Percentiles rank a stretch among this genome's conserved stretches.
These are phyloP conservation scores for Pterostichus madidus DNA, from an alignment of 2,888 invertebrate genomes.

Conservation along the genomic window DNA sequence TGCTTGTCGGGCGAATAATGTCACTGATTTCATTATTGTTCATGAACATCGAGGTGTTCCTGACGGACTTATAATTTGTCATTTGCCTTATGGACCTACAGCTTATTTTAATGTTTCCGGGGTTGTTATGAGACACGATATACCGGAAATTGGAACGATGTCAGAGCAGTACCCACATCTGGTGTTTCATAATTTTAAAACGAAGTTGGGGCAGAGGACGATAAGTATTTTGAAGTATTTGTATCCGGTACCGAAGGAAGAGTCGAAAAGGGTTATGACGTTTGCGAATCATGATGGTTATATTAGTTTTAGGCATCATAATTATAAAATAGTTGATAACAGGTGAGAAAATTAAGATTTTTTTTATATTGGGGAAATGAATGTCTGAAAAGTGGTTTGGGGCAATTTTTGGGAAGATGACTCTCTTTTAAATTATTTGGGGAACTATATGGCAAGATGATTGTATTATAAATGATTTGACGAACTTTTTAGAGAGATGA, in stretches of 20 bases:
- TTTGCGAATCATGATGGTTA: slow-evolving; percentile 98
- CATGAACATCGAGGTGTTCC: slow-evolving; percentile 94
- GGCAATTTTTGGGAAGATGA: too few relatives aligned
- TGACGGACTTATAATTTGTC: slow-evolving; percentile 92
- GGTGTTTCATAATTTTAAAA: slow-evolving; percentile 97
- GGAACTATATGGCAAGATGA: too few relatives aligned
- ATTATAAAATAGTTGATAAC: slow-evolving; percentile 87
- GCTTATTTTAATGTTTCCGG: slow-evolving; percentile 97
- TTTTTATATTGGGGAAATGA: too few relatives aligned
- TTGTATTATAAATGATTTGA: too few relatives aligned
- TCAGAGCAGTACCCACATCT: slow-evolving; percentile 98
- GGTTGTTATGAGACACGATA: slow-evolving; percentile 98
- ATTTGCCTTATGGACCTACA: slow-evolving; percentile 97
- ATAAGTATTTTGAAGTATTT: slow-evolving; percentile 88
- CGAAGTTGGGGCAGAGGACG: slow-evolving; percentile 89
- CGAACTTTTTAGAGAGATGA: too few relatives aligned
- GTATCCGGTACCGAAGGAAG: slow-evolving; percentile 95
- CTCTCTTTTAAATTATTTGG: too few relatives aligned
- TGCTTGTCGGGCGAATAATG: slow-evolving; percentile 96
- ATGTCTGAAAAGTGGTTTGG: too few relatives aligned
- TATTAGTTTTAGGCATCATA: slow-evolving; percentile 97
- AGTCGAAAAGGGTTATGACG: slow-evolving; percentile 94
- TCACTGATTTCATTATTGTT: slow-evolving; percentile 97
- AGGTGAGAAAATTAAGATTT: slow-evolving; percentile 72
- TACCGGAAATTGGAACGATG: slow-evolving; percentile 96